These are phyloP conservation scores for Drosophila barbarae DNA, from an alignment of 2,888 invertebrate genomes.

Conservation along the genomic window DNA sequence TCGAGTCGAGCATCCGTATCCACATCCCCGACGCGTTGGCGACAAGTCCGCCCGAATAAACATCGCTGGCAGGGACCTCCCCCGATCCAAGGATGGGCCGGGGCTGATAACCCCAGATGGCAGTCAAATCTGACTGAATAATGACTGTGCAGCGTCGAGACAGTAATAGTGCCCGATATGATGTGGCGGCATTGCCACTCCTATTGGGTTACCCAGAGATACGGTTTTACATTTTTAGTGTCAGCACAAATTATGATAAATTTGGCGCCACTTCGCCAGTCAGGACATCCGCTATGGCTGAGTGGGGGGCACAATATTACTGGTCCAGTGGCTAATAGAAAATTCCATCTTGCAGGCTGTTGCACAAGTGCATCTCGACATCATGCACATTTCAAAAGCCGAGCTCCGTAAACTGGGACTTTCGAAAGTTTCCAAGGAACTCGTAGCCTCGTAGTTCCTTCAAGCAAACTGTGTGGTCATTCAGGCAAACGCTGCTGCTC, in stretches of 20 bases:
- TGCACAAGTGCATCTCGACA: slow-evolving; percentile 56
- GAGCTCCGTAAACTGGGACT: slow-evolving; percentile 62
- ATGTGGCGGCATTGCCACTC: slow-evolving; percentile 1
- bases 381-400: slow-evolving; percentile 60
- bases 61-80: slow-evolving; percentile 29
- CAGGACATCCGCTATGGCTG: neutral
- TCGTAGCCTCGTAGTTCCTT: slow-evolving; percentile 36
- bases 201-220: slow-evolving; percentile 58
- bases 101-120: slow-evolving; percentile 35
- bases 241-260: slow-evolving; percentile 66
- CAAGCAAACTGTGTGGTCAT: slow-evolving; percentile 64
- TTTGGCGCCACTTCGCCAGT: slow-evolving; percentile 48
- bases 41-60: slow-evolving; percentile 69
- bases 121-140: slow-evolving; percentile 67
- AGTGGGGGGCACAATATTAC: neutral
- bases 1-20: slow-evolving; percentile 41
- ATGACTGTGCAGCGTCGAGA: slow-evolving; percentile 54
- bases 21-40: slow-evolving; percentile 55
- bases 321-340: slow-evolving; percentile 58
- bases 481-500: slow-evolving; percentile 63
- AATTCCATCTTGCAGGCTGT: slow-evolving; percentile 43
- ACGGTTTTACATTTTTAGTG: slow-evolving; percentile 66
- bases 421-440: slow-evolving; percentile 55
- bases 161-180: slow-evolving; percentile 60
- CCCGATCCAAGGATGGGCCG: neutral